These are phyloP conservation scores for Callimorpha dominula DNA, from an alignment of 2,888 invertebrate genomes.

Conservation along the genomic window DNA sequence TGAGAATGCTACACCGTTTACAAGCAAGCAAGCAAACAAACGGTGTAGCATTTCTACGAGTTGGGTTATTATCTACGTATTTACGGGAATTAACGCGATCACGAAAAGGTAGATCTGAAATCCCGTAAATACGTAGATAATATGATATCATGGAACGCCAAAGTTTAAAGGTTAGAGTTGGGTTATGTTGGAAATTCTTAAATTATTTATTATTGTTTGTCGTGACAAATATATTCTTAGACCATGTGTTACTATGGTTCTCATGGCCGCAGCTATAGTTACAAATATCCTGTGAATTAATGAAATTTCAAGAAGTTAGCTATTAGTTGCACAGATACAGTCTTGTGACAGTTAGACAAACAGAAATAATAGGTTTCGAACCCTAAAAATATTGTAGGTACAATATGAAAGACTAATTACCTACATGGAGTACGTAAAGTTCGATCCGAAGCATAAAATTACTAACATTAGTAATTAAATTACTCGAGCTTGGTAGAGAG, in stretches of 20 bases:
- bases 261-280: background rate
- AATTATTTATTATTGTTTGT: background rate
- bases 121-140: too few relatives aligned
- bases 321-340: background rate
- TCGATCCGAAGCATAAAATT: background rate
- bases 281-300: background rate
- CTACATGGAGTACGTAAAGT: constrained; percentile 1
- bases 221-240: too few relatives aligned
- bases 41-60: background rate
- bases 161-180: too few relatives aligned
- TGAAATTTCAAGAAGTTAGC: background rate
- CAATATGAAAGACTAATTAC: background rate
- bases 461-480: constrained; percentile 7
- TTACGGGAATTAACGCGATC: too few relatives aligned
- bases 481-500: constrained; percentile 7
- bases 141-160: too few relatives aligned
- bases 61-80: too few relatives aligned
- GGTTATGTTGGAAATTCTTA: background rate
- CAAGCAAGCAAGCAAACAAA: background rate
- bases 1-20: too few relatives aligned
- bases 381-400: background rate
- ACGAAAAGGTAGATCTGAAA: too few relatives aligned
- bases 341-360: background rate
- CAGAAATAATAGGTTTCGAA: background rate
- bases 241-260: too few relatives aligned